These are phyloP conservation scores for Pongo pygmaeus DNA, from an alignment of 2,113 vertebrate species.

Conservation along the genomic window DNA sequence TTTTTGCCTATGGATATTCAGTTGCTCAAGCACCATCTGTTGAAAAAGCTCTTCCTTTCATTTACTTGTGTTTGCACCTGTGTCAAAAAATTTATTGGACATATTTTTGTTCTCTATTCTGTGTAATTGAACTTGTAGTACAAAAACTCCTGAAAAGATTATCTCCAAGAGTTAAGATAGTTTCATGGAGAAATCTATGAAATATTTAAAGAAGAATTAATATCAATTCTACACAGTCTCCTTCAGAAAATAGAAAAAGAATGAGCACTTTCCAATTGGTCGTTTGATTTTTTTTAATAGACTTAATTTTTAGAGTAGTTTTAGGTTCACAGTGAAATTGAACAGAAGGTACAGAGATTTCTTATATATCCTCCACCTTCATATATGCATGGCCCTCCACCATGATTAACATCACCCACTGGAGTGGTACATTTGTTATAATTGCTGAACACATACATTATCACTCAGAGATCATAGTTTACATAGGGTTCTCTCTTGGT, in stretches of 20 bases:
- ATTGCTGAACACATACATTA: fast-evolving
- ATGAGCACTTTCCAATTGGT: background rate
- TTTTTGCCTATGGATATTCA: background rate
- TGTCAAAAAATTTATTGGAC: background rate
- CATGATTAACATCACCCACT: background rate
- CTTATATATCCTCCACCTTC: fast-evolving
- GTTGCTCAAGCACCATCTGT: background rate
- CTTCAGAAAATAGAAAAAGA: background rate
- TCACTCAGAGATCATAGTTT: background rate
- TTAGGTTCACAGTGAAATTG: background rate
- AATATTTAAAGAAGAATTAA: background rate
- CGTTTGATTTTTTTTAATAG: background rate
- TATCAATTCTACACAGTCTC: background rate
- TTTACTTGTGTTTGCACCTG: background rate
- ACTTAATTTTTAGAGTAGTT: background rate
- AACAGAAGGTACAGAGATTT: background rate
- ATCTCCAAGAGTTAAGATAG: background rate
- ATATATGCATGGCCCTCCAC: background rate
- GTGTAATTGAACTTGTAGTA: background rate
- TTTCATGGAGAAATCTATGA: background rate
- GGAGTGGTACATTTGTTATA: background rate
- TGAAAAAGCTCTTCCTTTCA: background rate
- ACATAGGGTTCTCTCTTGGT: background rate
- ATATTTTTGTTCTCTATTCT: background rate
- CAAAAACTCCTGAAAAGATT: background rate